A percentile compares a stretch with the other conserved stretches of the same genome.
Conservation (phyloP, 2,113 vertebrate species). For the Turnix velox region DNA sequence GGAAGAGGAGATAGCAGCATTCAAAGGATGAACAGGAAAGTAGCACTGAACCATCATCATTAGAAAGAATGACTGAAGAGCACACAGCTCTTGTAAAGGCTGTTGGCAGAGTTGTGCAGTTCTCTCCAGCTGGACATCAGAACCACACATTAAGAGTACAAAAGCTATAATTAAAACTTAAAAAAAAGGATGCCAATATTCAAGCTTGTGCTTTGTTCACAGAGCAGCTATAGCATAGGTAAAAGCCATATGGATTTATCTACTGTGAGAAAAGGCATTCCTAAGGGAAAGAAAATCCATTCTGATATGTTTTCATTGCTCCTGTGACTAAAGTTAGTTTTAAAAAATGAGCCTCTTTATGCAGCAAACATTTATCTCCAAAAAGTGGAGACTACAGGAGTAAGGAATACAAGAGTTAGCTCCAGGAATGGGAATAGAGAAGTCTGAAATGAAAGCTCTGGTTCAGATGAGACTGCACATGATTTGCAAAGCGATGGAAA, state of each 20-base stretch:
- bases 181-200: neutral
- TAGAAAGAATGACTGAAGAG: neutral
- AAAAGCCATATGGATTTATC: neutral
- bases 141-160: neutral
- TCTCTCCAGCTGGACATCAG: neutral
- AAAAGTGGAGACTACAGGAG: neutral
- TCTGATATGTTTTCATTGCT: neutral
- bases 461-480: slow-evolving; percentile 23
- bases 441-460: neutral
- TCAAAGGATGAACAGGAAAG: neutral
- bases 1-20: neutral
- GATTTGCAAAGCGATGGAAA: slow-evolving; percentile 52
- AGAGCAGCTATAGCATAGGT: neutral
- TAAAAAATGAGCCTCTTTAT: neutral
- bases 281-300: neutral
- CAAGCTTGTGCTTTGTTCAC: neutral
- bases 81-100: neutral
- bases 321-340: neutral
- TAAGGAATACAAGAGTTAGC: neutral
- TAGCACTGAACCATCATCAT: neutral
- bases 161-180: neutral
- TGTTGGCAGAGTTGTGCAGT: neutral
- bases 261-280: neutral
- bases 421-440: neutral
- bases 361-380: neutral